Conservation (phyloP, 2,888 invertebrate genomes). For the Cataglyphis cursor region DNA sequence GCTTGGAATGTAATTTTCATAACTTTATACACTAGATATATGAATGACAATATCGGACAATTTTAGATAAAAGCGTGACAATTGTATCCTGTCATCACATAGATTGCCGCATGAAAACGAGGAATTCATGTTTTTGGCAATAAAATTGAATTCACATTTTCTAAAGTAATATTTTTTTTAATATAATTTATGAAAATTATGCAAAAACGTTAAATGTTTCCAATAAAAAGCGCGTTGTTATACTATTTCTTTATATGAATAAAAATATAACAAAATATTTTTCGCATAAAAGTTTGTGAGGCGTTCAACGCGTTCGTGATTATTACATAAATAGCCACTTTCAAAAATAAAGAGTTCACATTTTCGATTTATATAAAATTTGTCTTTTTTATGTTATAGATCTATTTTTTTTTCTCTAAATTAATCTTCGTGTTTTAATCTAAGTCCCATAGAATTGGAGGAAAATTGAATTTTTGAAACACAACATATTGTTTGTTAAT, state of each 20-base stretch:
- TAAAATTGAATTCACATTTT: constrained; percentile 17
- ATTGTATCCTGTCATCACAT: not conserved
- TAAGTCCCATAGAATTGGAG: constrained; percentile 26
- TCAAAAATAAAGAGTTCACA: not conserved
- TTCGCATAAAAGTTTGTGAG: not conserved
- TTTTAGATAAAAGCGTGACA: not conserved
- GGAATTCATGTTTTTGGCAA: not conserved
- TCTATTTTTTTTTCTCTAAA: constrained; percentile 33
- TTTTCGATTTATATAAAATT: constrained; percentile 24
- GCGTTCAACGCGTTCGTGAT: not conserved
- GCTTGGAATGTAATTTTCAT: constrained; percentile 15
- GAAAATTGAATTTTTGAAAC: constrained; percentile 32
- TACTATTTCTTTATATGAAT: not conserved
- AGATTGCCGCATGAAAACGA: not conserved
- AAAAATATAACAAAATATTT: constrained; percentile 36
- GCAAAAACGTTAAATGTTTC: constrained; percentile 9
- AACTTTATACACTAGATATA: not conserved
- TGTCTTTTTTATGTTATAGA: constrained; percentile 3
- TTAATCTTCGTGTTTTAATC: constrained; percentile 20
- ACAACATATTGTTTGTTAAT: constrained; percentile 20
- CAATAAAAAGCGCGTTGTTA: not conserved
- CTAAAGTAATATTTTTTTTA: not conserved
- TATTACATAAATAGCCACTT: not conserved
- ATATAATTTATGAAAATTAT: not conserved
- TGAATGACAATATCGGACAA: constrained; percentile 5